Evolutionary conservation across 2,888 invertebrate genomes (phyloP).

Genomic region (Bhutanitis thaidina): DNA sequence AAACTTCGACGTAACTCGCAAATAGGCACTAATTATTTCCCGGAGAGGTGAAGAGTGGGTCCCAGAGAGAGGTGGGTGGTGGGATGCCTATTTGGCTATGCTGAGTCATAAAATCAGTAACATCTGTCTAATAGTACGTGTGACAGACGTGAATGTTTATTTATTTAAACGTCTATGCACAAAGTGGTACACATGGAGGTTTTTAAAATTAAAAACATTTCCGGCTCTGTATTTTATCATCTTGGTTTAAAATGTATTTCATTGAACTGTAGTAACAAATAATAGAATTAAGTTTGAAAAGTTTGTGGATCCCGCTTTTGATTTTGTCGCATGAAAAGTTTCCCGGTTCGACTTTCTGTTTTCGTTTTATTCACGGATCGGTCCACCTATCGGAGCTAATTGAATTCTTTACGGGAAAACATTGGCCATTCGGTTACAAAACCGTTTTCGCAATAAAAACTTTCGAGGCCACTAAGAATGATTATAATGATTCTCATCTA

Average conservation of each 20-base stretch:
- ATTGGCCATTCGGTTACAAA: slow-evolving; percentile 43
- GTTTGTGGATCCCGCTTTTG: neutral
- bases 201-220: no score
- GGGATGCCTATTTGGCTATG: no score
- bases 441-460: slow-evolving; percentile 23
- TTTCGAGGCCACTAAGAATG: slow-evolving; percentile 14
- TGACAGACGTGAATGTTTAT: no score
- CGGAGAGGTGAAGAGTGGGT: no score
- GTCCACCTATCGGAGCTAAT: slow-evolving; percentile 61
- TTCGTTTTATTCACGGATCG: slow-evolving; percentile 24
- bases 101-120: no score
- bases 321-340: neutral
- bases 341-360: neutral
- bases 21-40: no score
- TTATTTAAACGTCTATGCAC: no score
- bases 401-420: slow-evolving; percentile 67
- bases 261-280: neutral
- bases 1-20: no score
- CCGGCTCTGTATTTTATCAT: no score
- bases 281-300: neutral
- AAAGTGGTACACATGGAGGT: no score
- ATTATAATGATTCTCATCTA: neutral
- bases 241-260: neutral
- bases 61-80: no score
- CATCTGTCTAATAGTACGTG: no score